A percentile compares a stretch with the other conserved stretches of the same genome.
phyloP scores from a whole-genome alignment of 2,888 invertebrate genomes.

The Noctua fimbriata region DNA sequence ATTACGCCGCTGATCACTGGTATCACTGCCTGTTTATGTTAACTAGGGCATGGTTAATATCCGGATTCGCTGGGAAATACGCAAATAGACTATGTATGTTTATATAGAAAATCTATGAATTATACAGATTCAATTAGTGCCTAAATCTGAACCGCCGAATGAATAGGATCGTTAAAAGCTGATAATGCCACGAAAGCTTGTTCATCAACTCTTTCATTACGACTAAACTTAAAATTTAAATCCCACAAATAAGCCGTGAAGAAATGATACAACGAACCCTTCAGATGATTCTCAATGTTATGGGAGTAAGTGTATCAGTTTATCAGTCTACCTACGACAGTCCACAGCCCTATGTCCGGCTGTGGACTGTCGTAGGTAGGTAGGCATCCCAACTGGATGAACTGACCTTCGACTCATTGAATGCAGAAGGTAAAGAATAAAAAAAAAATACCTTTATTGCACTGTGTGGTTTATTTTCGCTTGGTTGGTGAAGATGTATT shows the following conservation, averaged over 20 bases:
- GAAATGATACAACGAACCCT: background rate
- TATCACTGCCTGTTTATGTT: constrained; percentile 56
- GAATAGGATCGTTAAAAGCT: background rate
- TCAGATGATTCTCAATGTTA: background rate
- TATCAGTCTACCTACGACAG: background rate
- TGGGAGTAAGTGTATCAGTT: background rate
- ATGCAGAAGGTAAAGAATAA: background rate
- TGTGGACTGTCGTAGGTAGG: no score
- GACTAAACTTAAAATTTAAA: background rate
- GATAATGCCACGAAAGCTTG: background rate
- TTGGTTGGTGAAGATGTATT: background rate
- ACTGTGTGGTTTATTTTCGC: background rate
- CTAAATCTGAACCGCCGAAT: background rate
- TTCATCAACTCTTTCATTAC: background rate
- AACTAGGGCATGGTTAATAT: constrained; percentile 51
- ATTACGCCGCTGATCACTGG: constrained; percentile 50
- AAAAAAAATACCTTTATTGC: background rate
- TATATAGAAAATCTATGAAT: constrained; percentile 20
- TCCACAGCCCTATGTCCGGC: no score
- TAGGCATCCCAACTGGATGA: background rate
- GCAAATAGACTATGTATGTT: constrained; percentile 23
- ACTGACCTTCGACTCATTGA: no score
- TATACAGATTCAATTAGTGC: constrained; percentile 38
- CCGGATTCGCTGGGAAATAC: constrained; percentile 18
- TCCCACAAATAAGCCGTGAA: background rate